Conservation (phyloP, 2,113 vertebrate genomes). For the Gallinago media region DNA sequence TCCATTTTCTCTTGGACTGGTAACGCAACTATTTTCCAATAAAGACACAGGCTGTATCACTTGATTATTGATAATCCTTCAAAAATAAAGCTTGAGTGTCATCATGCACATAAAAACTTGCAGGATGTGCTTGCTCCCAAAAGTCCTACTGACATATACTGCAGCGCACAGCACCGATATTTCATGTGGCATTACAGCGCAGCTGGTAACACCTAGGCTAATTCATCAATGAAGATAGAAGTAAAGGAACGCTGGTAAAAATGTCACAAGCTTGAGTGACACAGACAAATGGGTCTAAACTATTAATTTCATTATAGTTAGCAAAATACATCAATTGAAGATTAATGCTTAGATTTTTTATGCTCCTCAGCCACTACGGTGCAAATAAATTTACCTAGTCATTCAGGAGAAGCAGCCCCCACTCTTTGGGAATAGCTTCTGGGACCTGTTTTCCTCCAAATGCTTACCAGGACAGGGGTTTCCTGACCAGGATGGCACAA, state of each 20-base stretch:
- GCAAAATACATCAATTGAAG: background rate
- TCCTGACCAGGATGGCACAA: background rate
- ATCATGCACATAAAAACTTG: background rate
- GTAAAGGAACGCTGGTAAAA: background rate
- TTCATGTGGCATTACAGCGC: background rate
- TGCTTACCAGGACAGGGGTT: background rate
- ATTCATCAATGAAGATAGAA: background rate
- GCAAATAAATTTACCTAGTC: background rate
- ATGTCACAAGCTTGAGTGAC: background rate
- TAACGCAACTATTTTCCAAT: background rate
- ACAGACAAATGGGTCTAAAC: background rate
- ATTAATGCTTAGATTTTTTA: background rate
- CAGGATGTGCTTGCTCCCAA: background rate
- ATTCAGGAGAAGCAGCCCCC: background rate
- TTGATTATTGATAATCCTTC: background rate
- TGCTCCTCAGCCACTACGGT: background rate
- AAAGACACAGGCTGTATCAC: background rate
- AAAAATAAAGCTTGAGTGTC: background rate
- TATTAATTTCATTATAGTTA: background rate
- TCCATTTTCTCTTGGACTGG: background rate
- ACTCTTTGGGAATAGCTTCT: background rate
- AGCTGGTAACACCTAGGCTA: background rate
- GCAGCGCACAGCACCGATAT: background rate
- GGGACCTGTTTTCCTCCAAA: background rate
- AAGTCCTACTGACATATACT: background rate